A percentile compares a stretch with the other conserved stretches of the same genome.
These are phyloP conservation scores for Lophius piscatorius DNA, from an alignment of 2,113 vertebrate species.

Conservation along the genomic window DNA sequence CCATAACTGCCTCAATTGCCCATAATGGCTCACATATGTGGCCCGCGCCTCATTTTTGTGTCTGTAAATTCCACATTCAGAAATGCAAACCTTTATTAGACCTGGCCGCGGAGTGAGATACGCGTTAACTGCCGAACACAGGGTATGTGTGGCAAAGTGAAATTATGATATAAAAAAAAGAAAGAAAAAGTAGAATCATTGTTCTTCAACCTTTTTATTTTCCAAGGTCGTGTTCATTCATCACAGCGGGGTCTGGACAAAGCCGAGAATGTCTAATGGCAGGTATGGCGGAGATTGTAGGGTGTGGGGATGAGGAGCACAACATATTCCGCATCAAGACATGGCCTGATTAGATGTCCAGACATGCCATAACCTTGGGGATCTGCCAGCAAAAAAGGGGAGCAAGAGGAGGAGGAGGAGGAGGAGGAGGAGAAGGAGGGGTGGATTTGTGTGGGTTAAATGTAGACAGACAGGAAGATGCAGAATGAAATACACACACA, in stretches of 20 bases:
- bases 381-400: constrained; percentile 49
- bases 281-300: constrained; percentile 62
- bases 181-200: constrained; percentile 65
- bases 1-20: constrained; percentile 77
- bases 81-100: constrained; percentile 62
- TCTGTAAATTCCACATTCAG: constrained; percentile 68
- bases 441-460: constrained; percentile 37
- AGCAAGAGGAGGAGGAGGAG: too few species aligned
- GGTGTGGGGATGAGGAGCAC: constrained; percentile 65
- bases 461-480: constrained; percentile 51
- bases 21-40: constrained; percentile 78
- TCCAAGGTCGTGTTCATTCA: constrained; percentile 80
- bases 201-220: constrained; percentile 73
- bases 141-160: constrained; percentile 56
- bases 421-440: constrained; percentile 36
- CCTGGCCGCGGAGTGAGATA: constrained; percentile 24
- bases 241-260: constrained; percentile 74
- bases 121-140: constrained; percentile 29
- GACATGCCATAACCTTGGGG: constrained; percentile 80
- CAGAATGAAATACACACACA: constrained; percentile 47
- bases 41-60: constrained; percentile 54
- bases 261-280: constrained; percentile 76
- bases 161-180: too few species aligned
- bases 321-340: constrained; percentile 66
- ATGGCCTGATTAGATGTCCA: constrained; percentile 79